Percentiles rank a stretch among this genome's conserved stretches.
phyloP scores from a whole-genome alignment of 2,797 vertebrate species.

The Adelosebastes latens region DNA sequence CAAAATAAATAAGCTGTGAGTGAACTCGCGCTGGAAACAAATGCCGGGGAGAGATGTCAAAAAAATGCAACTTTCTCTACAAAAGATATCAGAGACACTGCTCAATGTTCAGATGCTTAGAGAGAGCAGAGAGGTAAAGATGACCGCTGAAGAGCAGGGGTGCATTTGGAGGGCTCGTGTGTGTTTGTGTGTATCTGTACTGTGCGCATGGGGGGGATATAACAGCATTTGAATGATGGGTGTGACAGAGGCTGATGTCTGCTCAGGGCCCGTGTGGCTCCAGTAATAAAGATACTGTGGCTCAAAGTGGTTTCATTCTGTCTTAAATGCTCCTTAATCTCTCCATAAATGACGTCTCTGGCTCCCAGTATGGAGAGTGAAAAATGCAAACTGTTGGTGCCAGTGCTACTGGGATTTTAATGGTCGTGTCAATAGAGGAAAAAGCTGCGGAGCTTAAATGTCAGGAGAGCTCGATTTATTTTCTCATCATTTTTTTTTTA shows the following conservation, averaged over 20 bases:
- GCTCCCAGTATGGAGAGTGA: constrained; percentile 57
- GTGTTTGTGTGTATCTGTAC: constrained; percentile 18
- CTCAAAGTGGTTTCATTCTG: constrained; percentile 65
- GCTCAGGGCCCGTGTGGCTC: constrained; percentile 66
- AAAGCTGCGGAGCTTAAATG: constrained; percentile 25
- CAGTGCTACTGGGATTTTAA: constrained; percentile 48
- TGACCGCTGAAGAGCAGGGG: constrained; percentile 29
- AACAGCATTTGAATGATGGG: constrained; percentile 71
- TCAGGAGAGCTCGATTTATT: constrained; percentile 17
- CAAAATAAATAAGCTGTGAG: constrained; percentile 54
- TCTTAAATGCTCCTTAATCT: constrained; percentile 76
- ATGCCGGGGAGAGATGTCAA: constrained; percentile 19
- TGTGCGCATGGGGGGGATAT: constrained; percentile 41
- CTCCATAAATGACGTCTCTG: constrained; percentile 56
- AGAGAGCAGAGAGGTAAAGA: background rate
- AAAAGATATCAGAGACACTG: background rate
- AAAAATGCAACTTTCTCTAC: constrained; percentile 20
- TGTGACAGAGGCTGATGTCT: constrained; percentile 73
- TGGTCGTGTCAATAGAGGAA: constrained; percentile 23
- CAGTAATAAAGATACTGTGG: constrained; percentile 66
- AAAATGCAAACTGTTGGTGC: constrained; percentile 51
- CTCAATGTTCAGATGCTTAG: background rate
- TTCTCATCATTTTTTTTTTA: constrained; percentile 5
- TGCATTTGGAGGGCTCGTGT: constrained; percentile 8
- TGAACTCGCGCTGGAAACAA: constrained; percentile 23